Evolutionary conservation across 1,140 invertebrate genomes (phyloP), one percentile per base, ranked within the genome.

Genomic region (Bombus ignitus): DNA sequence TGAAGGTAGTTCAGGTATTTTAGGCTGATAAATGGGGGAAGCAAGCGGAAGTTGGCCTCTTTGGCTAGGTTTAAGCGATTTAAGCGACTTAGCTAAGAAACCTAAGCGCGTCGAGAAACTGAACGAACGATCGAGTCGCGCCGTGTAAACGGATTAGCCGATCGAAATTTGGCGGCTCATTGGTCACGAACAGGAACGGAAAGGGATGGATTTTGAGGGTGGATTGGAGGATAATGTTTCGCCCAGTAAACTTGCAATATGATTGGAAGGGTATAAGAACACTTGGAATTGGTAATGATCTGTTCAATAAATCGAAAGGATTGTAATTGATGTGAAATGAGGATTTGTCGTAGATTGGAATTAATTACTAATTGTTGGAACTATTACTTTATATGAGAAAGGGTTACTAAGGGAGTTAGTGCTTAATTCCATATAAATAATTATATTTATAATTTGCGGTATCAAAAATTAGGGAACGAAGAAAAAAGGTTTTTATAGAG

Each of bases 51-150:
- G 65, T 62, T 70, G n/a, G 68, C 44, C 32, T 65, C 65, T 66
- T 44, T 37, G 65, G 68, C 10, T n/a, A 15, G 53, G 59, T 65
- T 73, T 35, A 73, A 82, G 77, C 44, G 83, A 88, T 85, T 78
- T 81, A 79, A 87, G 86, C 84, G 87, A 84, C 88, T 92, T 92
- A 88, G 71, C 39, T 47, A 37, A 76, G 92, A 93, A 93, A 89
- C 92, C 92, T 73, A 76, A 76, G 39, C 53, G 78, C 73, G 65
- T 62, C 88, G 81, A 84, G 88, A 89, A 86, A 83, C 85, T n/a
- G 62, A 88, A 83, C 84, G 65, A 80, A 83, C 82, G 65, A 80
- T 62, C 42, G 35, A 77, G 47, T 57, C 35, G 28, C 35, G 35
- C 3, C 68, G 32, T 85, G 76, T 80, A 80, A 80, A 80, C 66